Evolutionary conservation across 2,888 invertebrate genomes (phyloP), one percentile per base, ranked within the genome.

Genomic region (Cistogaster globosa): DNA sequence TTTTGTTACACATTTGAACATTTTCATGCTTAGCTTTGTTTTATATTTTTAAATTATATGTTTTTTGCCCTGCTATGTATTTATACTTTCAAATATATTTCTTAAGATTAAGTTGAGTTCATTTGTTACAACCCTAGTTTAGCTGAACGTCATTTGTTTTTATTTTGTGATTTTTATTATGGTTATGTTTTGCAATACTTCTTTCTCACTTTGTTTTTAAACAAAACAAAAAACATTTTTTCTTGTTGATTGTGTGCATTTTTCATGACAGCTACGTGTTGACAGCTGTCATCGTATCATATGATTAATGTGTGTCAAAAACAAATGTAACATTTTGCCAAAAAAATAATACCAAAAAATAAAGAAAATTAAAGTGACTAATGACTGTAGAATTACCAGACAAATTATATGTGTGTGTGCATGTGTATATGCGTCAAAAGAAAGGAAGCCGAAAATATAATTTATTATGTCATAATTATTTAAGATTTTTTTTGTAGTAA

Each of bases 301-400:
- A 90, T 91, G 90, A 91, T 89, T 90, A 90, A 91, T 91, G 90
- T 86, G 87, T 88, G 87, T 87, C 89, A 90, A 89, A 87, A 86
- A 80, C 81, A 84, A 84, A 83, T 81, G 81, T 71, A 80, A 75
- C 82, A 82, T 65, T 83, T 82, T 74, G 85, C 82, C 76, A 85
- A 85, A 81, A 84, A 53, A 60, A n/a, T 18, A 36, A 32, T 11
- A 63, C 42, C 36, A 76, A 75, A 74, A 60, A 60, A 53, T 42
- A 45, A 53, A 53, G 20, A 60, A 77, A 72, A 55, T 78, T 82
- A 65, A 72, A 75, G 65, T 85, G 85, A 85, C 85, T 85, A 85
- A 85, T 85, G 85, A 82, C 82, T 85, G 78, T 69, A 75, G 85
- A 78, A 85, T 85, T 85, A 85, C 82, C 74, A 69, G 82, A 82